Evolutionary conservation across 2,113 vertebrate species (phyloP).

Genomic region (Oncorhynchus mykiss): DNA sequence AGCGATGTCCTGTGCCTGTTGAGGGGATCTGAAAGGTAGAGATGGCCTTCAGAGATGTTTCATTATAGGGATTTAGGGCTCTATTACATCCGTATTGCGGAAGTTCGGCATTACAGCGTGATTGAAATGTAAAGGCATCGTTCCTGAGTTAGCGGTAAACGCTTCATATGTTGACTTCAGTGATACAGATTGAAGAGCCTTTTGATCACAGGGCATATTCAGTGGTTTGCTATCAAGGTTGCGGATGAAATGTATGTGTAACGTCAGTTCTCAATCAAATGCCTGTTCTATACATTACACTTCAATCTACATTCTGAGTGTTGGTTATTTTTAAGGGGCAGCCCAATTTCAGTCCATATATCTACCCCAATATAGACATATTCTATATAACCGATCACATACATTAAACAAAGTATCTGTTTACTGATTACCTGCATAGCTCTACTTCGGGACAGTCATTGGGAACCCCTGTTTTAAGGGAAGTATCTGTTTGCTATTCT

Average conservation of each 20-base stretch:
- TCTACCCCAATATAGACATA: conserved; percentile 1
- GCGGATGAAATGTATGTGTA: conserved; percentile 10
- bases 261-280: background rate
- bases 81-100: too few relatives aligned
- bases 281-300: background rate
- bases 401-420: background rate
- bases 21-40: background rate
- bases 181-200: too few relatives aligned
- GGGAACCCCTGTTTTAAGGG: conserved; percentile 8
- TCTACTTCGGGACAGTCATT: conserved; percentile 15
- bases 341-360: background rate
- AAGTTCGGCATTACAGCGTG: too few relatives aligned
- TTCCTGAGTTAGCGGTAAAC: too few relatives aligned
- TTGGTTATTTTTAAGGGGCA: background rate
- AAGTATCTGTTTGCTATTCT: conserved; percentile 23
- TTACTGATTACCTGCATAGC: conserved; percentile 33
- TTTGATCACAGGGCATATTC: background rate
- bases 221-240: background rate
- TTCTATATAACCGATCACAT: background rate
- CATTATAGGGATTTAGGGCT: background rate
- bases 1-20: background rate
- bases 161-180: too few relatives aligned
- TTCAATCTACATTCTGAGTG: background rate
- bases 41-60: background rate
- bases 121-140: too few relatives aligned